Base-by-base conservation (phyloP, 2,113 vertebrate species). In the Delphinus delphis region DNA sequence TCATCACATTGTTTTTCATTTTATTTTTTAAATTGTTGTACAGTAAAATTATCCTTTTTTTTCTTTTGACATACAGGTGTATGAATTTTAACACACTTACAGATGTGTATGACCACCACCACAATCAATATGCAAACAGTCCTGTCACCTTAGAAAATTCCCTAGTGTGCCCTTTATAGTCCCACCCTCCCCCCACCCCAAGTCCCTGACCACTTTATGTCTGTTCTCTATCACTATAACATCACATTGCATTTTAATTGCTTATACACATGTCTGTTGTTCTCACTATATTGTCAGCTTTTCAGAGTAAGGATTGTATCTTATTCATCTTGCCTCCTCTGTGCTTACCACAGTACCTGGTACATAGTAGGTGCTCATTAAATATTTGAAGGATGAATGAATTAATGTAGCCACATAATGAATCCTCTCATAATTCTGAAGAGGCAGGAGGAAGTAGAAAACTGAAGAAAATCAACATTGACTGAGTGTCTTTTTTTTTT, bases 381-480 rank as follows among this genome's bases (percentile, higher is more conserved):
- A 90, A 33, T 84, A 50, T 88, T 74, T 87, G 68, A 98, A 93
- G 33, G 20, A 77, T 80, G 63, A 81, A 26, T 82, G 33, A 60
- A n/a, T 67, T 41, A 44, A 65, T 93, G 18, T 77, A 73, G 6
- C 84, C 71, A 94, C 53, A 63, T 79, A 84, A 81, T 71, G 21
- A 91, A 88, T 88, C 8, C 50, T 87, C 92, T 95, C 25, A 33
- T 93, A 85, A 92, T 73, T 95, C 44, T 33, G 80, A 76, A 67
- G 50, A 76, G 67, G 2, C 38, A 81, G 93, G 28, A 62, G 21
- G 6, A 96, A 82, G 26, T 82, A 93, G 53, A 93, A 94, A 81
- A n/a, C 70, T 96, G 26, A 88, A 77, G 33, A 41, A 95, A 95
- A 55, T 58, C 36, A 88, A 63, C 21, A 65, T 89, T 93, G 96